Evolutionary conservation across 2,888 invertebrate species (phyloP).

Genomic region (Brachyptera putata): DNA sequence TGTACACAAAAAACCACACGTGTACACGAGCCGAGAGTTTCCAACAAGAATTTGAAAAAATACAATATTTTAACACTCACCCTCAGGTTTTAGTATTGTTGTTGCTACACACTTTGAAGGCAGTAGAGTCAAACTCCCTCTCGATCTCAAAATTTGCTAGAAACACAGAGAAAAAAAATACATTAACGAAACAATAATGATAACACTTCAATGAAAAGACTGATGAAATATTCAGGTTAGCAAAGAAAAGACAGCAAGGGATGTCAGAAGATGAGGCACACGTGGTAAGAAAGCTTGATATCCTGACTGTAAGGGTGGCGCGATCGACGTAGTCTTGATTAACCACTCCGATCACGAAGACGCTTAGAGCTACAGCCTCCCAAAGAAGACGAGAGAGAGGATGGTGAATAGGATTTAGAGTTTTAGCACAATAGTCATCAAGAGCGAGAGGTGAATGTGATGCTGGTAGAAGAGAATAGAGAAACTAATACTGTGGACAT

Average conservation of each 20-base stretch:
- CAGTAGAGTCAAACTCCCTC: background rate
- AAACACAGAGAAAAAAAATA: background rate
- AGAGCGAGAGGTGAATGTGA: background rate
- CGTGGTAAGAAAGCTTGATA: slow-evolving; percentile 11
- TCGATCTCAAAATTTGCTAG: slow-evolving; percentile 16
- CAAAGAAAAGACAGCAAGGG: background rate
- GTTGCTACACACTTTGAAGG: background rate
- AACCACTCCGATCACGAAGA: slow-evolving; percentile 12
- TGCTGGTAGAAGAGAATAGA: background rate
- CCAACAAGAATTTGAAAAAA: too few species aligned
- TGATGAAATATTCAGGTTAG: slow-evolving; percentile 6
- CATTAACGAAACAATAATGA: background rate
- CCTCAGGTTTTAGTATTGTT: background rate
- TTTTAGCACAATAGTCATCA: slow-evolving; percentile 17
- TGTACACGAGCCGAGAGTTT: too few species aligned
- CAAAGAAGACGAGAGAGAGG: background rate
- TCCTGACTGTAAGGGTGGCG: background rate
- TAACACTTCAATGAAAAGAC: background rate
- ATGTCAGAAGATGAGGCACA: background rate
- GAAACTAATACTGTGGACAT: slow-evolving; percentile 8
- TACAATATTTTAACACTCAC: background rate
- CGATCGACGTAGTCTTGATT: background rate
- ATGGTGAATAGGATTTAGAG: slow-evolving; percentile 16
- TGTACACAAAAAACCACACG: too few species aligned
- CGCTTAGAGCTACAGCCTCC: slow-evolving; percentile 10